Conservation (phyloP, 2,113 vertebrate genomes). For the Chaetura pelagica region DNA sequence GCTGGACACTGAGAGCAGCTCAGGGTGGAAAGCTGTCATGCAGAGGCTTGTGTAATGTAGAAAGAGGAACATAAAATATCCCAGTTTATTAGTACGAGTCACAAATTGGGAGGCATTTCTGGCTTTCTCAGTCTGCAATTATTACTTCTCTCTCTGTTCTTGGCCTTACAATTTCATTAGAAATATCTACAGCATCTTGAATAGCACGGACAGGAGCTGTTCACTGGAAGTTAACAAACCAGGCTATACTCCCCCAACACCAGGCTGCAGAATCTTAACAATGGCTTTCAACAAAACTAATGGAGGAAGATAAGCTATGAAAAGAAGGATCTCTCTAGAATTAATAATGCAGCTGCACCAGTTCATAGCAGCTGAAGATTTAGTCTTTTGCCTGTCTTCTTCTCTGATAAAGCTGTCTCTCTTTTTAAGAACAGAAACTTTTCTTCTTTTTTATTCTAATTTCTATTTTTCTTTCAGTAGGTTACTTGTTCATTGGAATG, state of each 20-base stretch:
- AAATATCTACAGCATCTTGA: neutral
- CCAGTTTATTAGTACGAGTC: neutral
- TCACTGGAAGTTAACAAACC: neutral
- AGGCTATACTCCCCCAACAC: neutral
- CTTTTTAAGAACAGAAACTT: neutral
- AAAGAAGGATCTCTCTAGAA: neutral
- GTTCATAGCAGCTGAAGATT: slow-evolving; percentile 12
- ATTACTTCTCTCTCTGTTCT: neutral
- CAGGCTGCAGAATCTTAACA: neutral
- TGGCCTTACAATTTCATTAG: neutral
- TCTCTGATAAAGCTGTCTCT: neutral
- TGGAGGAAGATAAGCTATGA: neutral
- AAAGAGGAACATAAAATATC: neutral
- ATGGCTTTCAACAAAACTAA: neutral
- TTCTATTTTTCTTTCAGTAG: neutral
- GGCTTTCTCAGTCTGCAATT: neutral
- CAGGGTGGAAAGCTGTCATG: neutral
- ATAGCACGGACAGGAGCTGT: neutral
- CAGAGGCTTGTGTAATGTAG: fast-evolving
- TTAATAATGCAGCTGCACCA: slow-evolving; percentile 31
- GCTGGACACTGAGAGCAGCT: neutral
- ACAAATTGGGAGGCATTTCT: neutral
- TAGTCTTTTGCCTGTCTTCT: neutral
- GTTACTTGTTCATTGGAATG: neutral
- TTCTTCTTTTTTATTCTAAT: neutral